Evolutionary conservation across 2,888 invertebrate species (phyloP), one percentile per base, ranked within the genome.

Genomic region (Cybosia mesomella): DNA sequence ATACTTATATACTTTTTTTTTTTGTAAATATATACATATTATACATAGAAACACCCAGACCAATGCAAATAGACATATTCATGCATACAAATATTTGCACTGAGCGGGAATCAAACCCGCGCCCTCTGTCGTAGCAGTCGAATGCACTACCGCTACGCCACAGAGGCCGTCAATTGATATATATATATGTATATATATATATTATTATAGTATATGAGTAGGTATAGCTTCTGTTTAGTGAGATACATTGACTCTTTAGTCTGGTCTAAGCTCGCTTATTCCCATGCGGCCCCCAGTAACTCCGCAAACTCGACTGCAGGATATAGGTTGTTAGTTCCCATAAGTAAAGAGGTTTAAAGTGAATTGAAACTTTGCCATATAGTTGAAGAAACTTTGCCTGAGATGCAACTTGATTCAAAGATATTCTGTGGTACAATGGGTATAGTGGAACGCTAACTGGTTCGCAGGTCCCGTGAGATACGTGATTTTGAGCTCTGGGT

Each of bases 361-460:
- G 62, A 32, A 13, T 18, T 21, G 28, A 59, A 78, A 78, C 67
- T 75, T 77, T 15, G 8, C 64, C 53, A 32, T 22, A 5, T 32
- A 68, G 58, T 67, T 68, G 54, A 28, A 0, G 59, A 36, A 66
- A 75, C 54, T 70, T 75, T 21, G 59, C n/a, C 10, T 21, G 9
- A 65, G 15, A 53, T 34, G 32, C 22, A 59, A 60, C 59, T 66
- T 59, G 21, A 34, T 24, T 66, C 9, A 9, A 34, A 58, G 49
- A 55, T 57, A 22, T 28, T 24, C 34, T 32, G 21, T 3, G n/a
- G 18, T n/a, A 49, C 49, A n/a, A n/a, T 49, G n/a, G 28, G 28
- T 28, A 28, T 32, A 15, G 21, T 36, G 22, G 55, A 64, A 58
- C 7, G 43, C 18, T n/a, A 36, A 58, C 58, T 59, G 22, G 11